Base-by-base conservation (phyloP, 2,888 invertebrate species). In the Macrophya alboannulata region DNA sequence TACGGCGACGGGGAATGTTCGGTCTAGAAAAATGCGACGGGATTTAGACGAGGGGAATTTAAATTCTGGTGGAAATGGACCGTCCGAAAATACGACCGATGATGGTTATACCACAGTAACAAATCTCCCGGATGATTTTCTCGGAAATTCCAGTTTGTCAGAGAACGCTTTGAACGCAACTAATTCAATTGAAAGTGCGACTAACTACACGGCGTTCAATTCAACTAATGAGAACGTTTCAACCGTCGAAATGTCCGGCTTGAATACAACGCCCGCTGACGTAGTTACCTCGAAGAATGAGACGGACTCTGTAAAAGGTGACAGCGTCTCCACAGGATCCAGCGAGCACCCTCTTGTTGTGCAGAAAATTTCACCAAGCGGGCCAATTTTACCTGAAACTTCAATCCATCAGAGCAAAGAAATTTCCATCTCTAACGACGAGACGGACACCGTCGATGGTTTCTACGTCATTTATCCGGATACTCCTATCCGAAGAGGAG, bases 391-490 rank as follows among this genome's bases (percentile, higher is more conserved):
- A 4, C 37, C 31, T 2, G 51, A 77, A 8, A 3, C 62, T n/a
- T 59, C 6, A 12, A 84, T 55, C n/a, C 85, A n/a, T n/a, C n/a
- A 86, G 4, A 71, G 72, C 21, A 83, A 25, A 1, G 88, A 90
- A 21, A 87, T 92, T 37, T 77, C 84, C 15, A 90, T 91, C 21
- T 84, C 74, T 8, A 86, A 87, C n/a, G 90, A 89, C 48, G 87
- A 89, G 51, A 86, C 87, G 17, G 91, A 92, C 86, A 87, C 87
- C 17, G 85, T 86, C 6, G 88, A 87, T n/a, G 90, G 89, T 74
- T 86, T 90, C 77, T 89, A 91, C 84, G 88, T 89, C 12, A 86
- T 92, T 85, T 85, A 88, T 85, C 87, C 90, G 12, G 87, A 55
- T 8, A 86, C 84, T 0, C 79, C 86, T 1, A 86, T 92, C 4